Evolutionary conservation across 1,140 invertebrate species (phyloP), one percentile per base, ranked within the genome.

Genomic region (Eufriesea mexicana): DNA sequence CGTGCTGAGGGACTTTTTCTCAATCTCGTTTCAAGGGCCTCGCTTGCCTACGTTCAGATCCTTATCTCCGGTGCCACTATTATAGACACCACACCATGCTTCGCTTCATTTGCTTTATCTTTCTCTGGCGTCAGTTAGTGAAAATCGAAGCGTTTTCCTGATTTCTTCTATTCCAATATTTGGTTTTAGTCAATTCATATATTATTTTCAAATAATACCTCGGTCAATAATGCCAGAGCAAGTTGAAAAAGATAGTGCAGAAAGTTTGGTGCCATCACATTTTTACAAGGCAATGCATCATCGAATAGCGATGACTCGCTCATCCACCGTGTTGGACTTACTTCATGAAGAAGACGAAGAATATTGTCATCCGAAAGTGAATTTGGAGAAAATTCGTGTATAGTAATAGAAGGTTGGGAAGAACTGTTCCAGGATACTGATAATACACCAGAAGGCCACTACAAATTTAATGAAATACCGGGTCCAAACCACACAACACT

Each of bases 91-190:
- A n/a, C n/a, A n/a, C n/a, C n/a, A n/a, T n/a, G n/a, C n/a, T n/a
- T n/a, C n/a, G n/a, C n/a, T n/a, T n/a, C n/a, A n/a, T n/a, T n/a
- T n/a, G n/a, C n/a, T n/a, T n/a, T n/a, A n/a, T n/a, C n/a, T n/a
- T n/a, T n/a, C n/a, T n/a, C n/a, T n/a, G n/a, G n/a, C 61, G 61
- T 62, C 61, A 62, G 61, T 42, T 64, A 35, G 28, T 64, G 18
- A 64, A 64, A 64, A 28, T 64, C 61, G n/a, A 64, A 42, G 61
- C 28, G 28, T 64, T 35, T 64, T 64, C 61, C 61, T 64, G 61
- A 64, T 35, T 64, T 64, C 61, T 64, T 35, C 61, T 64, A 42
- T 64, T 64, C 57, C 45, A n/a, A 70, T 59, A 59, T 59, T 59
- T 59, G 57, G n/a, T 59, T 59, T 59, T 59, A 59, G 57, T 59